phyloP scores from a whole-genome alignment of 2,888 invertebrate genomes.

The Melitaea athalia region DNA sequence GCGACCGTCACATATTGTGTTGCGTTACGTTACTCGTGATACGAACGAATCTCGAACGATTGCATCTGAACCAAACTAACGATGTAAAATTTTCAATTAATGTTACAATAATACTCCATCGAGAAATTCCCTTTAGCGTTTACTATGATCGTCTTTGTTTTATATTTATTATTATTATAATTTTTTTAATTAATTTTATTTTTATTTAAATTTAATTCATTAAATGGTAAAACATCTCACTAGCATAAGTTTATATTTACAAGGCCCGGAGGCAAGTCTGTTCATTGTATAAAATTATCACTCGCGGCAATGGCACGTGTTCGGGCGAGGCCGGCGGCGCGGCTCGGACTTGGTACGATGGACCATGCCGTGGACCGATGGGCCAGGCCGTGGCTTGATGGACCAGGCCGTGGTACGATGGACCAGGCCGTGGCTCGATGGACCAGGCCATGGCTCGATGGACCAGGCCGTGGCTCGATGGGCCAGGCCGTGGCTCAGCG shows the following conservation, averaged over 20 bases:
- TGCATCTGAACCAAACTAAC: slow-evolving; percentile 60
- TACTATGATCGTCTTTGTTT: slow-evolving; percentile 69
- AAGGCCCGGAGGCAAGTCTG: slow-evolving; percentile 69
- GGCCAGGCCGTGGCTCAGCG: slow-evolving; percentile 22
- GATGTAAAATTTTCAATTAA: slow-evolving; percentile 69
- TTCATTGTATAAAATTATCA: slow-evolving; percentile 76
- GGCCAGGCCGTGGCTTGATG: slow-evolving; percentile 23
- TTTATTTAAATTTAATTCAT: slow-evolving; percentile 56
- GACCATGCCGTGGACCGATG: slow-evolving; percentile 25
- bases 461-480: slow-evolving; percentile 20
- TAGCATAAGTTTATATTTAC: slow-evolving; percentile 76
- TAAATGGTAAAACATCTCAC: slow-evolving; percentile 79
- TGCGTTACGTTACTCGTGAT: slow-evolving; percentile 49
- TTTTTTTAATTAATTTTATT: slow-evolving; percentile 13
- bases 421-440: slow-evolving; percentile 78
- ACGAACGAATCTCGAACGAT: slow-evolving; percentile 57
- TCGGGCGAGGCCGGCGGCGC: slow-evolving; percentile 30
- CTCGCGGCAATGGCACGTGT: slow-evolving; percentile 67
- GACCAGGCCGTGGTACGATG: slow-evolving; percentile 25
- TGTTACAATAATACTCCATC: slow-evolving; percentile 66
- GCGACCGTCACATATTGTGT: slow-evolving; percentile 54
- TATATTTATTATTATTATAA: slow-evolving; percentile 48
- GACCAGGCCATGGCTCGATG: slow-evolving; percentile 69
- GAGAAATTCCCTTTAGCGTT: slow-evolving; percentile 63
- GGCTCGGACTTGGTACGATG: slow-evolving; percentile 30